A percentile compares a stretch with the other conserved stretches of the same genome.
Evolutionary conservation across 2,888 invertebrate species (phyloP).

Genomic region (Mimumesa dahlbomi): DNA sequence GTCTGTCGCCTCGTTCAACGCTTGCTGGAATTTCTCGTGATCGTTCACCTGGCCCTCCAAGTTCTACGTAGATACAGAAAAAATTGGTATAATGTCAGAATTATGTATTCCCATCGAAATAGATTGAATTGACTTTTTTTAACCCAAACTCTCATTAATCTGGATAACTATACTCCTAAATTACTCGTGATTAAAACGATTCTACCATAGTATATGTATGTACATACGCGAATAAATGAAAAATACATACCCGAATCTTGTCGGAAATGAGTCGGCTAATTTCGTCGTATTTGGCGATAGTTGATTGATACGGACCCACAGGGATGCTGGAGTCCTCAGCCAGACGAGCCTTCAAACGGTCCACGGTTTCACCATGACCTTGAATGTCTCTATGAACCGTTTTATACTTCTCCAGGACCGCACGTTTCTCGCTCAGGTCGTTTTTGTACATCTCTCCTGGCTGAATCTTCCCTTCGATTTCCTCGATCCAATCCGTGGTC

Average conservation of each 20-base stretch:
- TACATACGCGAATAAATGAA: too few relatives aligned
- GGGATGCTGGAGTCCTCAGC: slow-evolving; percentile 86
- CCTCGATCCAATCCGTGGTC: slow-evolving; percentile 93
- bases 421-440: slow-evolving; percentile 95
- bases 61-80: slow-evolving; percentile 80
- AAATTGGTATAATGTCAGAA: neutral
- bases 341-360: slow-evolving; percentile 88
- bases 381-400: slow-evolving; percentile 91
- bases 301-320: slow-evolving; percentile 86
- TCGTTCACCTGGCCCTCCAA: slow-evolving; percentile 91
- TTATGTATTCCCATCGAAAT: neutral
- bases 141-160: too few relatives aligned
- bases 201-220: too few relatives aligned
- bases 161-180: too few relatives aligned
- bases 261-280: slow-evolving; percentile 85
- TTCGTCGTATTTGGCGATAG: slow-evolving; percentile 87
- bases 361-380: slow-evolving; percentile 89
- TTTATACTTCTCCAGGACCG: slow-evolving; percentile 92
- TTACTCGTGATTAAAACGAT: too few relatives aligned
- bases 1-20: slow-evolving; percentile 90
- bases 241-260: slow-evolving; percentile 83
- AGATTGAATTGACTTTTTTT: too few relatives aligned
- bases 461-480: slow-evolving; percentile 91
- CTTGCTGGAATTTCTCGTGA: slow-evolving; percentile 93
- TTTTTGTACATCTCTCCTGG: slow-evolving; percentile 88